A percentile compares a stretch with the other conserved stretches of the same genome.
phyloP scores from a whole-genome alignment of 2,113 vertebrate genomes.

The Suncus etruscus region DNA sequence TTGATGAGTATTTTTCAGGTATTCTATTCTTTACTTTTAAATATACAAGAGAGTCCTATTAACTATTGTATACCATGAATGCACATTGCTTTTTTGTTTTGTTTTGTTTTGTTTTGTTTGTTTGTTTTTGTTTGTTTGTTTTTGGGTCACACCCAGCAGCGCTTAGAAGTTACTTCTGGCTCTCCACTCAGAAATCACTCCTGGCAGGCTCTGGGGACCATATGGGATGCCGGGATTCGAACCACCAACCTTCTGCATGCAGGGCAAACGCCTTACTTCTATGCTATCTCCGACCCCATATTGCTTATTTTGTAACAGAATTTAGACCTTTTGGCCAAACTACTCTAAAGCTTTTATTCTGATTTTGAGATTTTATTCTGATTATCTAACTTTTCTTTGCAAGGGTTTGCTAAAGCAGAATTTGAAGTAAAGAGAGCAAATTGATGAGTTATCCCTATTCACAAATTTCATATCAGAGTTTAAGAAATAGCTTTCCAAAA shows the following conservation, averaged over 20 bases:
- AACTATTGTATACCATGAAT: background rate
- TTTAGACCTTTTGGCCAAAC: background rate
- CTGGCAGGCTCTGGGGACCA: too few species aligned
- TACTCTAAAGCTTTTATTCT: background rate
- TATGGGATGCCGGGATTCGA: too few species aligned
- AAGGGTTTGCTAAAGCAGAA: background rate
- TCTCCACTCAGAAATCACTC: too few species aligned
- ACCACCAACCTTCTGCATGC: too few species aligned
- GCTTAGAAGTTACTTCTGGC: too few species aligned
- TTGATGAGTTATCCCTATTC: background rate
- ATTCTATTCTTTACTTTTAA: background rate
- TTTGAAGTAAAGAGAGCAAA: background rate
- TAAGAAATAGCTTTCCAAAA: constrained; percentile 47
- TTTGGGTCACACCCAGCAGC: too few species aligned
- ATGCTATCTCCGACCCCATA: too few species aligned
- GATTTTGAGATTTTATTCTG: constrained; percentile 26
- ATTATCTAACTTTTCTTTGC: constrained; percentile 5
- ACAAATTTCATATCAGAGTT: background rate
- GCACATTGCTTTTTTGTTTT: too few species aligned
- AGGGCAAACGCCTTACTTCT: too few species aligned
- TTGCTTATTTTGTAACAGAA: background rate
- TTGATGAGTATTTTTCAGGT: background rate
- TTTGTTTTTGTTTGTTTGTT: too few species aligned
- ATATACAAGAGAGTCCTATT: background rate
- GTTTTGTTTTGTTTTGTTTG: too few species aligned